Evolutionary conservation across 2,888 invertebrate species (phyloP).

Genomic region (Nezara viridula): DNA sequence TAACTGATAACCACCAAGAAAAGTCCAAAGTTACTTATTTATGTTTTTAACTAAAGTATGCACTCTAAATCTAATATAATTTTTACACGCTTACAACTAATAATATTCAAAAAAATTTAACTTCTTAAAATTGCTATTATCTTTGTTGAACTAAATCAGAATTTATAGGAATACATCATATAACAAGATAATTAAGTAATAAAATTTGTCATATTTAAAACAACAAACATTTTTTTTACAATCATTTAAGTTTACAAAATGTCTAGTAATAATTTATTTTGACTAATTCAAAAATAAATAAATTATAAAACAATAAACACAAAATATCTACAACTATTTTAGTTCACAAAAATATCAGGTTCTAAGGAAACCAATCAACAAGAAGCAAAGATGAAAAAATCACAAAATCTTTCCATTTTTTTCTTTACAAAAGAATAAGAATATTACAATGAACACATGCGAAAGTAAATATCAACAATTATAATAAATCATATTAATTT

Average conservation of each 20-base stretch:
- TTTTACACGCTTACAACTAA: not conserved
- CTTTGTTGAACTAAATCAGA: not conserved
- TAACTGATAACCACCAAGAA: not conserved
- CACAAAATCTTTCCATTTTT: not conserved
- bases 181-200: not conserved
- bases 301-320: too few relatives aligned
- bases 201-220: not conserved
- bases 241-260: too few relatives aligned
- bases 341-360: not conserved
- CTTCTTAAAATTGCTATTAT: not conserved
- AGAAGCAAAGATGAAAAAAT: not conserved
- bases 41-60: not conserved
- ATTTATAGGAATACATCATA: not conserved
- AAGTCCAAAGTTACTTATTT: not conserved
- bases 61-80: not conserved
- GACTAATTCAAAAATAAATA: too few relatives aligned
- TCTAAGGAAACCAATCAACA: not conserved
- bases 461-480: not conserved
- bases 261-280: too few relatives aligned
- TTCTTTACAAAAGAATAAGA: not conserved
- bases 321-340: not conserved
- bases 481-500: not conserved
- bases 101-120: not conserved
- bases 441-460: not conserved
- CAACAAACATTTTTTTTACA: too few relatives aligned